Evolutionary conservation across 2,888 invertebrate species (phyloP), one percentile per base, ranked within the genome.

Genomic region (Microctonus aethiopoides): DNA sequence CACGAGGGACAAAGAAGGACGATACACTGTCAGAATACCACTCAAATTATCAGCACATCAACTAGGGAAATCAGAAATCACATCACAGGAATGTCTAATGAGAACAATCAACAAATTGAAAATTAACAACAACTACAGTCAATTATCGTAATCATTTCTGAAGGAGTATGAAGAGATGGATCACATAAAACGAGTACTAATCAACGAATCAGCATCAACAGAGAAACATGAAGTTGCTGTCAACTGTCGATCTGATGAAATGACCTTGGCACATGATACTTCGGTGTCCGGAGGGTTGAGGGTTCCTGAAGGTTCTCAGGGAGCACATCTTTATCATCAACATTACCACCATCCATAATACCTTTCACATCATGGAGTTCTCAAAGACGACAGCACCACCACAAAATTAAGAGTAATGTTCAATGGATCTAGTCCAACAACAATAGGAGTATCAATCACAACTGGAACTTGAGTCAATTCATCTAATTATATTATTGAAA

Each of bases 401-500:
- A 71, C 64, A 0, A 71, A 71, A 5, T 11, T 65, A 3, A 10
- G 65, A 24, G 65, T 72, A 0, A 65, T 68, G 1, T 71, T 68
- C 11, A 71, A 68, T 20, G 68, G 65, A 13, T 71, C 71, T 0
- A 52, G 52, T 3, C 16, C 41, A 4, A 68, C 64, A 1, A 32
- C 39, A 0, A 61, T 68, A 32, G 67, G 67, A 0, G 0, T 2
- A 5, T 67, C 62, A 4, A 9, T 39, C 74, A 26, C n/a, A 39
- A 1, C 26, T 75, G 13, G 13, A 51, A 1, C 65, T n/a, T 22
- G 73, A 70, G 6, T 9, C n/a, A 5, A 72, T 39, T 5, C 71
- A 74, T 39, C 72, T 61, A 9, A 62, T 57, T 10, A 70, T 74
- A 3, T 20, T 72, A 4, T 70, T 72, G 0, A 36, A 24, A 13